Evolutionary conservation across 2,113 vertebrate species (phyloP), one percentile per base, ranked within the genome.

Genomic region (human (Homo sapiens)): DNA sequence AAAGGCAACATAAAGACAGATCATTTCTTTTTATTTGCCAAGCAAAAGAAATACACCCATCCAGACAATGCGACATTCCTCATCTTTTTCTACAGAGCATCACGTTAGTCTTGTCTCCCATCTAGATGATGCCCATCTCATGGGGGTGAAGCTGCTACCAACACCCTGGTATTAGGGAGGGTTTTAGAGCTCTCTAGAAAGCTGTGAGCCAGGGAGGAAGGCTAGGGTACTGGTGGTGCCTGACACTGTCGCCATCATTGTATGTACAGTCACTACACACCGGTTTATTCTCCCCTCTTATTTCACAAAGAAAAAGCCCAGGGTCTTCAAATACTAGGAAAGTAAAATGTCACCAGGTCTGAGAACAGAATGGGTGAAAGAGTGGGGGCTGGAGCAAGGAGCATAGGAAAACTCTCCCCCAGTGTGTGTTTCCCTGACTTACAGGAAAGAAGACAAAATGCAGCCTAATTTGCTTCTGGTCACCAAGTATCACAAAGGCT

Each of bases 11-110:
- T 16, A 45, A 83, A 43, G 5, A 38, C 80, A 70, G 76, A 48
- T 9, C 7, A 13, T n/a, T 79, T 43, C 3, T 40, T 70, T 80
- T 32, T 52, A 48, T 61, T 90, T 75, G 40, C 61, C 4, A 23
- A 57, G 12, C 57, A 61, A 72, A 92, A 90, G 20, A 92, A 97
- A n/a, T 52, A 50, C 6, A 38, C 13, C 45, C 50, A 50, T 32
- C 83, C 18, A 50, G 66, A 82, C 32, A 64, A 25, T 0, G 1
- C 9, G 38, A 45, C 0, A 0, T 3, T 11, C 38, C 80, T 93
- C 12, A 5, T 25, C 30, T 75, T 43, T 81, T 40, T 68, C 61
- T 45, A 3, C 9, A 50, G 84, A 55, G 40, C n/a, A 20, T 40
- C 52, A 0, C 52, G 9, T 10, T n/a, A 5, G 35, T 23, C n/a